Evolutionary conservation across 2,797 vertebrate genomes (phyloP), one percentile per base, ranked within the genome.

Genomic region (Erethizon dorsatum): DNA sequence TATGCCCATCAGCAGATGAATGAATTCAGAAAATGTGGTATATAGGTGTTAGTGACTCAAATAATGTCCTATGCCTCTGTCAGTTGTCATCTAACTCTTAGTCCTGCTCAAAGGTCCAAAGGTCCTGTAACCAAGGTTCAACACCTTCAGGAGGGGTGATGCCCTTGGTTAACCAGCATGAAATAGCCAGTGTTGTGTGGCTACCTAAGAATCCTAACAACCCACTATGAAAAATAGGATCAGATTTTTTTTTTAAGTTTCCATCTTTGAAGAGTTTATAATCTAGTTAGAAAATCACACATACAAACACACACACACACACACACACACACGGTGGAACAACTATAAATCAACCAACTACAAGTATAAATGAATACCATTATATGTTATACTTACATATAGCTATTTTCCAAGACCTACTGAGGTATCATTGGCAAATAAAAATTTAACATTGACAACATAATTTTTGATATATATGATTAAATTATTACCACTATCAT

Each of bases 261-360:
- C 54, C 63, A 26, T 85, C 88, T 85, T 77, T 56, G 69, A 75
- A 52, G 9, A 90, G 54, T 79, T 83, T 75, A 75, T 80, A 83
- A 83, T 83, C 31, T 54, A 89, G 26, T 91, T 91, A 85, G n/a
- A 96, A 92, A 75, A n/a, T 24, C 59, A 85, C 79, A 54, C 50
- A 83, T 33, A 50, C 31, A 85, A 22, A 52, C 45, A 91, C 24
- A 93, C 47, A 79, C 47, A 87, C 45, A 52, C 31, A 54, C 50
- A 83, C 37, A 50, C 31, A 85, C 28, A 52, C 45, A 91, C 24
- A 93, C 47, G 41, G 75, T 57, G 59, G 65, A 12, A 75, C 52
- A 33, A 85, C 11, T 91, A 52, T 26, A 69, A 80, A 90, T 71
- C 56, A 88, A 86, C 37, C 52, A 50, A 45, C 10, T 89, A 41